Evolutionary conservation across 2,113 vertebrate species (phyloP), one percentile per base, ranked within the genome.

Genomic region (Pedetes capensis): DNA sequence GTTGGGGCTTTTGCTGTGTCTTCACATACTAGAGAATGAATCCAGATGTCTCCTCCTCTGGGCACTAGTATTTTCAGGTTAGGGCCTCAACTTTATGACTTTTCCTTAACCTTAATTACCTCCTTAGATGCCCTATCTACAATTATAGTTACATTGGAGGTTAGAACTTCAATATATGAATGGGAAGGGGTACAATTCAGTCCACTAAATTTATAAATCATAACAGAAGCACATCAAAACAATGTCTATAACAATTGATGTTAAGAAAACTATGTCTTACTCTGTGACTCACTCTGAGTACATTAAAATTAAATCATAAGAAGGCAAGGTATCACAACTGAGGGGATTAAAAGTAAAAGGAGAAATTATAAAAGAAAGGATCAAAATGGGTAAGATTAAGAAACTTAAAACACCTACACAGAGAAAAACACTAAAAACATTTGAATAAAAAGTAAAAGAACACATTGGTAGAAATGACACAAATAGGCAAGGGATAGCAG

Each of bases 241-340:
- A 87, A n/a, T 37, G 37, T 61, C 44, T 39, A 61, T 79, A 91
- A 82, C 75, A 92, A 91, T 53, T 71, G 32, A 75, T 27, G 89
- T 39, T 88, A 71, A 81, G 29, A 87, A 96, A 93, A 81, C 16
- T 47, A 61, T 83, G 22, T 9, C 92, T 86, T 72, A 83, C 20
- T 83, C 63, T 17, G 85, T 74, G 66, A 66, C 8, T 78, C 91
- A 82, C 91, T 79, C 68, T 86, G 92, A 97, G 32, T 11, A 76
- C 10, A 93, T 96, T 95, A 78, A 95, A 85, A 93, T 81, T 94
- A 89, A 91, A 91, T 92, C 42, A 82, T 6, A 91, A 79, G n/a
- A 80, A 87, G 17, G n/a, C n/a, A 85, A 59, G 16, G 4, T 89
- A 87, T 84, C 68, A 89, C 32, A 78, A 82, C 49, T 59, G 88